Evolutionary conservation across 2,888 invertebrate species (phyloP), one percentile per base, ranked within the genome.

Genomic region (Acleris literana): DNA sequence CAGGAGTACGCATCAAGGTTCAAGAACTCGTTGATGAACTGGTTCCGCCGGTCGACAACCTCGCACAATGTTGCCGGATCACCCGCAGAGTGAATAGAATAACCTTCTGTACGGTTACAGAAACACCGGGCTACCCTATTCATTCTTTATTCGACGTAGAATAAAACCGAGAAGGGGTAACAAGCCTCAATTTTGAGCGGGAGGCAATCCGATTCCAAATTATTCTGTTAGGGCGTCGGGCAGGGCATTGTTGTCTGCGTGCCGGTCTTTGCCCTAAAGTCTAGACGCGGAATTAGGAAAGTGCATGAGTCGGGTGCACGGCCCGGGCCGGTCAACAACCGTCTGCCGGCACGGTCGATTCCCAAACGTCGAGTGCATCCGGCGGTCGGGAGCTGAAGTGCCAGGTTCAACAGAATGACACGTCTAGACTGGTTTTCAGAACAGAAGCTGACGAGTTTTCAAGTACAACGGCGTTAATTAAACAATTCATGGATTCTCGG

Each of bases 251-350:
- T 65, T 65, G 66, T 66, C 66, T 66, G 66, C 69, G 68, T 68
- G 69, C 71, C 70, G 83, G 81, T 81, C 79, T 73, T 81, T 81
- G 74, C 74, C 80, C 83, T 63, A 68, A 70, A 54, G 69, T 72
- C 84, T 85, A 84, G 85, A 84, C 85, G 69, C 74, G 74, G 79
- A 78, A 80, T 82, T 76, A 78, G 76, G 74, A 61, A 61, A 65
- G 69, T 66, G 68, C 68, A 67, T 5, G 55, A 53, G 60, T 29
- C 33, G 51, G 57, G 54, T 53, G 49, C 60, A 49, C 60, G 52
- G 57, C 46, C 25, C 18, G 51, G 44, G 52, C 59, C 68, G 71
- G 71, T 70, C 70, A 66, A 69, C 70, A 65, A 62, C 70, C 70
- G 70, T 51, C 64, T 57, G 46, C 56, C 29, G 64, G 48, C 29